Conservation (phyloP, 1,140 invertebrate genomes). For the Aphelenchoides avenae region DNA sequence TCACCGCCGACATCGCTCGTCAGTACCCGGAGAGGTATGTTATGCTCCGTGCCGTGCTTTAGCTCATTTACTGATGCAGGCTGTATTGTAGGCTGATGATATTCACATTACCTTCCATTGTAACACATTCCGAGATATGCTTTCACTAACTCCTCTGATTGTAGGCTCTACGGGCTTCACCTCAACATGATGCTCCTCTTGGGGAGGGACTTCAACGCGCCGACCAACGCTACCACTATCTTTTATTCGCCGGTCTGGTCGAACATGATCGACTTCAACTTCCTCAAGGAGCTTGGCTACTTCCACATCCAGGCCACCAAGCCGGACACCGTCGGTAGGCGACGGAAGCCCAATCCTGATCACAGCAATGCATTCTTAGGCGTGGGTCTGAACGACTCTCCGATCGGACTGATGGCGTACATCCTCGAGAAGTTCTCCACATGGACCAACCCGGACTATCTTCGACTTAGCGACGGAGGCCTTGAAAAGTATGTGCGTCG, state of each 20-base stretch:
- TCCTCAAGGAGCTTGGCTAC: conserved; percentile 75
- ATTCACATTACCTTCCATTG: too few relatives aligned
- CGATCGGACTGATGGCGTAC: conserved; percentile 73
- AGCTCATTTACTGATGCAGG: not conserved
- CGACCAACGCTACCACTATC: conserved; percentile 1
- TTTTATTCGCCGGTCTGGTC: conserved; percentile 60
- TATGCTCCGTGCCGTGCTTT: not conserved
- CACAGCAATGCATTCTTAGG: conserved; percentile 23
- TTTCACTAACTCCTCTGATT: too few relatives aligned
- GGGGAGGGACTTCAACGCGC: conserved; percentile 59
- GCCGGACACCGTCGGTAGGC: too few relatives aligned
- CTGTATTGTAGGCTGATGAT: not conserved
- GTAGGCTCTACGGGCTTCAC: conserved; percentile 68
- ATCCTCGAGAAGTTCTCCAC: conserved; percentile 79
- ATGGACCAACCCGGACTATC: conserved; percentile 66
- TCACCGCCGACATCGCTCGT: conserved; percentile 64
- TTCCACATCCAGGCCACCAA: conserved; percentile 65
- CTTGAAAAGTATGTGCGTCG: conserved; percentile 18
- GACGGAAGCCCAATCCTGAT: too few relatives aligned
- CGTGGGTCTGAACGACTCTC: conserved; percentile 61
- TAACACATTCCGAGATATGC: too few relatives aligned
- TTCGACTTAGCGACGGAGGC: conserved; percentile 66
- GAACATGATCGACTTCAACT: conserved; percentile 59
- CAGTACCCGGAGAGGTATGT: conserved; percentile 67
- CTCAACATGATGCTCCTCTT: conserved; percentile 66